phyloP scores from a whole-genome alignment of 2,888 invertebrate genomes.

The Pachycephus smyrnensis region DNA sequence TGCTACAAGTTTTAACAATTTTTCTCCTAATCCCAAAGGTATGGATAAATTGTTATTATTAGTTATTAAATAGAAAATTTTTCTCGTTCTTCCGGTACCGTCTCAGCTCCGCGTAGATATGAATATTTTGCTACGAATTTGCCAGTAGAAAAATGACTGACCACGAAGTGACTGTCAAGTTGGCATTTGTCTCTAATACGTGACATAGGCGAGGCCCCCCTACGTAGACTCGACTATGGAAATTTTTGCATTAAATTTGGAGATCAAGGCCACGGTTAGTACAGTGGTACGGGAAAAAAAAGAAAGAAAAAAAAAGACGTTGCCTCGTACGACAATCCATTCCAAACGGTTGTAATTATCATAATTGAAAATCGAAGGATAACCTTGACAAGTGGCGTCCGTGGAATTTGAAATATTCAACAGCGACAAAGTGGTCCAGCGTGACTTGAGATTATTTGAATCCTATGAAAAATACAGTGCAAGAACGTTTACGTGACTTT shows the following conservation, averaged over 20 bases:
- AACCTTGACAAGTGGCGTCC: not conserved
- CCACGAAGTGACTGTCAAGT: not conserved
- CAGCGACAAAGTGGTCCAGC: not conserved
- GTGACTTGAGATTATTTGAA: not conserved
- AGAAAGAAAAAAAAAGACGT: not conserved
- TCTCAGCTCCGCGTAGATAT: no score
- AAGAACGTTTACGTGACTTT: not conserved
- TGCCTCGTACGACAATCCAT: not conserved
- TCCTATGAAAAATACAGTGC: not conserved
- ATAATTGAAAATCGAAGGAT: not conserved
- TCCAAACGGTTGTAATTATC: not conserved
- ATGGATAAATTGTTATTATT: not conserved
- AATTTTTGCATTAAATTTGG: conserved; percentile 20
- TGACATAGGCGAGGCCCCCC: conserved; percentile 15
- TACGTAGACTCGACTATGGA: conserved; percentile 3
- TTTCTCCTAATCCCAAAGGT: not conserved
- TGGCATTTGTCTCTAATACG: not conserved
- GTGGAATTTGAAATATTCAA: not conserved
- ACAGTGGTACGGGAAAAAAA: not conserved
- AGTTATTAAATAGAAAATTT: not conserved
- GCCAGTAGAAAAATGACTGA: not conserved
- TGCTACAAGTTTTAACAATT: not conserved
- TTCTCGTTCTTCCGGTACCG: not conserved
- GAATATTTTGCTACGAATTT: not conserved
- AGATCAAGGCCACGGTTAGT: conserved; percentile 19